Evolutionary conservation across 2,797 vertebrate species (phyloP).

Genomic region (Cossypha polioptera): DNA sequence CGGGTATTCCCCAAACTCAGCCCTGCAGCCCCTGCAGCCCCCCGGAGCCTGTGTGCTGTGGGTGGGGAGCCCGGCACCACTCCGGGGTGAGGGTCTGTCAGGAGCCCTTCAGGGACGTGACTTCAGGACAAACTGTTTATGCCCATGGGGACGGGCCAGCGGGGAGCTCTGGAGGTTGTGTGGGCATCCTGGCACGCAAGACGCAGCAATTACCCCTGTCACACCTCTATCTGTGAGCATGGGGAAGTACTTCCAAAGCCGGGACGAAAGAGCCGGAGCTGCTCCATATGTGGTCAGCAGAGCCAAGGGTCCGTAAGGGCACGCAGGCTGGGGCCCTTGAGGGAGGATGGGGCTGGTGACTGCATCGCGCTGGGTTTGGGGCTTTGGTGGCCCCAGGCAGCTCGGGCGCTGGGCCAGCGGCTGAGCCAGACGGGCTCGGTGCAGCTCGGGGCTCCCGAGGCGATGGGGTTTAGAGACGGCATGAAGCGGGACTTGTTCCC

Average conservation of each 20-base stretch:
- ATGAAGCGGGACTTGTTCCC: background rate
- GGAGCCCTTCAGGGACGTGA: background rate
- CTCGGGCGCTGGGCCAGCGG: background rate
- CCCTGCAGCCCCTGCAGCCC: background rate
- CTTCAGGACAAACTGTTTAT: background rate
- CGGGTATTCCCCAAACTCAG: background rate
- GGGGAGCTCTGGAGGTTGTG: background rate
- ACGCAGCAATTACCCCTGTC: accelerated
- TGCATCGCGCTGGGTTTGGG: accelerated
- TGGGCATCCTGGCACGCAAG: background rate
- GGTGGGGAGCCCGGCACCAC: accelerated
- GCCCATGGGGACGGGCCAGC: accelerated
- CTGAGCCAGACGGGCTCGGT: background rate
- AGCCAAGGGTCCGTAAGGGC: background rate
- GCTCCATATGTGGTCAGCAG: accelerated
- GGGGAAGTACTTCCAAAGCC: background rate
- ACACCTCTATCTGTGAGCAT: accelerated
- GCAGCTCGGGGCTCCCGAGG: accelerated
- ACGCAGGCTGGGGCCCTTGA: accelerated
- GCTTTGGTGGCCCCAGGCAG: background rate
- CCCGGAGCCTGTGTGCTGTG: background rate
- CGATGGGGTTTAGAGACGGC: accelerated
- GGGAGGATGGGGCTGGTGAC: background rate
- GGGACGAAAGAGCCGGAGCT: accelerated
- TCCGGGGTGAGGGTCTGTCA: background rate